Evolutionary conservation across 2,797 vertebrate genomes (phyloP).

Genomic region (Heterohyrax brucei): DNA sequence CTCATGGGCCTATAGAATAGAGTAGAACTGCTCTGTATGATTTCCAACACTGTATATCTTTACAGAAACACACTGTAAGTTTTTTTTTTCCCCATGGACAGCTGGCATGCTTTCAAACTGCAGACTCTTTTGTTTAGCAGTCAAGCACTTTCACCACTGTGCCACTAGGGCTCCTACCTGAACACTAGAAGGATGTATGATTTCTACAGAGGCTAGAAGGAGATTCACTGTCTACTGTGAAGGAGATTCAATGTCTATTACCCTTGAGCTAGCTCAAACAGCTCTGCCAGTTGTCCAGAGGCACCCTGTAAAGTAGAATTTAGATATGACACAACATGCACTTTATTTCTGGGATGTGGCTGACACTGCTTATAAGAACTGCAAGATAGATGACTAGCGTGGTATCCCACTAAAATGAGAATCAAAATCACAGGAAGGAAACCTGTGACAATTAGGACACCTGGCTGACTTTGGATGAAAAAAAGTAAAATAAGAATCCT

Average conservation of each 20-base stretch:
- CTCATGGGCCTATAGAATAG: too few species aligned
- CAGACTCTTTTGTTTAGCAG: too few species aligned
- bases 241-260: conserved; percentile 68
- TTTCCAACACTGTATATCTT: too few species aligned
- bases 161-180: neutral
- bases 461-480: neutral
- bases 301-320: conserved; percentile 57
- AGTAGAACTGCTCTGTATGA: too few species aligned
- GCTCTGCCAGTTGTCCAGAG: conserved; percentile 67
- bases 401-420: neutral
- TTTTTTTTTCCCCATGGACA: too few species aligned
- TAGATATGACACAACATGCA: neutral
- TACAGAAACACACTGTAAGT: too few species aligned
- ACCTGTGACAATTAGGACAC: neutral
- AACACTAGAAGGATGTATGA: conserved; percentile 55
- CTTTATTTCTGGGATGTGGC: conserved; percentile 30
- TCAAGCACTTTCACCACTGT: too few species aligned
- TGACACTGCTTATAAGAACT: neutral
- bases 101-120: too few species aligned
- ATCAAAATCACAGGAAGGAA: neutral
- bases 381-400: neutral
- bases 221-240: conserved; percentile 61
- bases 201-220: conserved; percentile 64
- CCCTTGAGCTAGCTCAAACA: conserved; percentile 63
- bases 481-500: neutral